These are phyloP conservation scores for Remorina albescens DNA, from an alignment of 2,797 vertebrate species.

Conservation along the genomic window DNA sequence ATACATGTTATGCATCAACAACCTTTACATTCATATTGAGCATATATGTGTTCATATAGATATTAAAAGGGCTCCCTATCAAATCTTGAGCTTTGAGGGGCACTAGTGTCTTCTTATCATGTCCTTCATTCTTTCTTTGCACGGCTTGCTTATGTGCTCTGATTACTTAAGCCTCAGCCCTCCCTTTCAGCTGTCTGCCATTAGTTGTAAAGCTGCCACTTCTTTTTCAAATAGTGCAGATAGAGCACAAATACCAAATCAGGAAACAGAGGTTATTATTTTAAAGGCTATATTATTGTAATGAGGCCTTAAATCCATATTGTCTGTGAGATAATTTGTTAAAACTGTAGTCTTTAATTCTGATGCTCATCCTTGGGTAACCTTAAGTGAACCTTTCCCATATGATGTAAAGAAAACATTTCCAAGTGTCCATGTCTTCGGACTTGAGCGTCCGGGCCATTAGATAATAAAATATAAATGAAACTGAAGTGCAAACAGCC, in stretches of 20 bases:
- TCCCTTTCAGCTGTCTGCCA: slow-evolving; percentile 17
- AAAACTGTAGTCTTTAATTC: slow-evolving; percentile 2
- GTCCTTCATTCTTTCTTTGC: slow-evolving; percentile 37
- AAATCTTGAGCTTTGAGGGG: background rate
- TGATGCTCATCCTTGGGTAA: slow-evolving; percentile 20
- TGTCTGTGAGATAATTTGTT: slow-evolving; percentile 3
- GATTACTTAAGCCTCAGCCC: slow-evolving; percentile 26
- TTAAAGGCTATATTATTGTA: slow-evolving; percentile 19
- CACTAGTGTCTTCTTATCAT: background rate
- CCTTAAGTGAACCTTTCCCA: background rate
- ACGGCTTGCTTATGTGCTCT: slow-evolving; percentile 11
- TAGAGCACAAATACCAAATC: slow-evolving; percentile 15
- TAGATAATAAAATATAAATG: slow-evolving; percentile 24
- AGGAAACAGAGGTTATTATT: slow-evolving; percentile 5
- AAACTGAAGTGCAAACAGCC: background rate
- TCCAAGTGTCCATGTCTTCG: background rate
- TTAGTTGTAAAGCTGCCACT: slow-evolving; percentile 6
- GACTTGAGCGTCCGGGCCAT: background rate
- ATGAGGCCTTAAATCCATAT: slow-evolving; percentile 6
- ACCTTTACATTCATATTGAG: background rate
- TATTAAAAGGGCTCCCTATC: background rate
- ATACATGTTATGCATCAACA: slow-evolving; percentile 8
- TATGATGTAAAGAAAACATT: slow-evolving; percentile 19
- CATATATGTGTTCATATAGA: background rate
- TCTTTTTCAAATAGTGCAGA: slow-evolving; percentile 8